Percentiles rank a stretch among this genome's conserved stretches.
Evolutionary conservation across 2,888 invertebrate genomes (phyloP).

Genomic region (Dicroscelio sp.): DNA sequence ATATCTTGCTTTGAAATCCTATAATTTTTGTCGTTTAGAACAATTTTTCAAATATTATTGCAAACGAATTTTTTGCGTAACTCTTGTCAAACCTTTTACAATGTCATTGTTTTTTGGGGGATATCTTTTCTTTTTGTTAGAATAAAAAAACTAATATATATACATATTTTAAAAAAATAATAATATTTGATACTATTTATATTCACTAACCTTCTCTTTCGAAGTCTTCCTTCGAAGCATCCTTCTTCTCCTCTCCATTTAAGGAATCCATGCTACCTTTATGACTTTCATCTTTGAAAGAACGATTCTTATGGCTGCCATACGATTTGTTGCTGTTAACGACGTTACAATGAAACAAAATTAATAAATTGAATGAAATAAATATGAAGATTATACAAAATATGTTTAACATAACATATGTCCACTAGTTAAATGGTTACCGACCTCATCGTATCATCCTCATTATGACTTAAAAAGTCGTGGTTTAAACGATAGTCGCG

Average conservation of each 20-base stretch:
- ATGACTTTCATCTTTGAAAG: conserved; percentile 97
- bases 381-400: too few species aligned
- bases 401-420: too few species aligned
- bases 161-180: too few species aligned
- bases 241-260: conserved; percentile 96
- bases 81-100: too few species aligned
- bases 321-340: conserved; percentile 97
- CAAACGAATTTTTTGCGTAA: too few species aligned
- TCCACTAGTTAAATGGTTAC: conserved; percentile 16
- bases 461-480: conserved; percentile 94
- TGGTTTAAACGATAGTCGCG: conserved; percentile 95
- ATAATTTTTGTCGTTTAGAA: too few species aligned
- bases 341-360: neutral
- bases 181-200: too few species aligned
- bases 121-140: too few species aligned
- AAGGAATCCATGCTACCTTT: conserved; percentile 97
- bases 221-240: conserved; percentile 97
- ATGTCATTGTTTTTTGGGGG: too few species aligned
- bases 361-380: neutral
- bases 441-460: conserved; percentile 92
- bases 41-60: too few species aligned
- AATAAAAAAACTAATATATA: too few species aligned
- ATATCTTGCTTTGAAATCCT: too few species aligned
- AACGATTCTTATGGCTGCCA: conserved; percentile 97
- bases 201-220: conserved; percentile 94